Evolutionary conservation across 2,888 invertebrate species (phyloP), one percentile per base, ranked within the genome.

Genomic region (Tortricodes alternella): DNA sequence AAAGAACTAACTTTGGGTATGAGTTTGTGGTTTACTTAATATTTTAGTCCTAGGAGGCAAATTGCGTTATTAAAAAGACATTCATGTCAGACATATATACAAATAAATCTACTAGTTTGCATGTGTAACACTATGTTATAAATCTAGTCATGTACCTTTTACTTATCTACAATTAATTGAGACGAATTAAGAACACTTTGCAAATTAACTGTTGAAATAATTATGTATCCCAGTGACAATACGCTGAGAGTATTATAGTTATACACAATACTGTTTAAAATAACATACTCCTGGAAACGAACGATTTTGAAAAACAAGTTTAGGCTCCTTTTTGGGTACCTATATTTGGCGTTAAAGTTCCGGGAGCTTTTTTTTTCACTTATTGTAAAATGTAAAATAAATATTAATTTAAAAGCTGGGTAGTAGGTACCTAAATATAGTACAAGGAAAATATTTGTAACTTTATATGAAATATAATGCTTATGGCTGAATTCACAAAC

Each of bases 61-160:
- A 16, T 19, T 19, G 39, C 50, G 39, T 50, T 24, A 41, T 11
- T 24, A 11, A 23, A 41, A 51, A 48, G 6, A 41, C 29, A 43
- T 6, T n/a, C 23, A 41, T 15, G 27, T 29, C 27, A 38, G 29
- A 19, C 21, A 15, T 46, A 18, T 50, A 39, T 27, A 29, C 29
- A 16, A 39, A 29, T 29, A 9, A 9, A 29, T n/a, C 4, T 29
- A 1, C 9, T 50, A 50, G 39, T 38, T 38, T 38, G 29, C 38
- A 32, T 50, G 38, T 39, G 21, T 39, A 50, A 18, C 29, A 38
- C 29, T 23, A 4, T 29, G 11, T 18, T 29, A 21, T 27, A 51
- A 35, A 52, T 52, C 52, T 52, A 52, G 44, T 52, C 44, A 52
- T 34, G 23, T 19, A 21, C 29, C 27, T n/a, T n/a, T n/a, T 41